phyloP scores from a whole-genome alignment of 2,888 invertebrate species.

The Hydraecia micacea region DNA sequence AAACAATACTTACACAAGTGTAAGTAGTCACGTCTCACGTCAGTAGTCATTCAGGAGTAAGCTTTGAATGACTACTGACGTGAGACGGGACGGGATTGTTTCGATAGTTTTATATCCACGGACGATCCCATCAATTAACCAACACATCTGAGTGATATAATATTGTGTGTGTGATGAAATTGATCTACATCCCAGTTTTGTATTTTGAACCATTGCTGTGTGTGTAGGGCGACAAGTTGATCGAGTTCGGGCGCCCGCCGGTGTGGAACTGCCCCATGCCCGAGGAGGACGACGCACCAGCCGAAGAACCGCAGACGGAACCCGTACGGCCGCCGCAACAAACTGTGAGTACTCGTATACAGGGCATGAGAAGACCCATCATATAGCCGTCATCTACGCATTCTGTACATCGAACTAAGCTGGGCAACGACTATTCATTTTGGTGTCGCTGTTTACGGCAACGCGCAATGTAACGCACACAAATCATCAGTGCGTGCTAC shows the following conservation, averaged over 20 bases:
- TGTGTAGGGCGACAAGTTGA: constrained; percentile 91
- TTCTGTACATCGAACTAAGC: neutral
- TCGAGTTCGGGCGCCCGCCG: constrained; percentile 96
- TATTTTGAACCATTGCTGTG: neutral
- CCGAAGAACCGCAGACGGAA: constrained; percentile 11
- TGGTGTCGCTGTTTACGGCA: no score
- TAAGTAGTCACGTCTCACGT: no score
- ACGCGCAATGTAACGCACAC: neutral
- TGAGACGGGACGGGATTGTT: neutral
- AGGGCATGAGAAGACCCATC: neutral
- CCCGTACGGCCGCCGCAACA: constrained; percentile 24
- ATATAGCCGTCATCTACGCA: no score
- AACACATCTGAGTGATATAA: neutral
- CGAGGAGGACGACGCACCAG: constrained; percentile 90
- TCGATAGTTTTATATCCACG: neutral
- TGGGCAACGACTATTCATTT: neutral
- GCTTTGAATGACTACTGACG: neutral
- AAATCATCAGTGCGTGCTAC: neutral
- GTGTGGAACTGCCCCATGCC: constrained; percentile 98
- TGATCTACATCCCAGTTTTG: neutral
- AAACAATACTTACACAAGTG: neutral
- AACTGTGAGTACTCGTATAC: constrained; percentile 29
- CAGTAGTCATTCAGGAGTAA: no score
- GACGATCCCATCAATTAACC: neutral
- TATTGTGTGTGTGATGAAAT: neutral